A percentile compares a stretch with the other conserved stretches of the same genome.
phyloP scores from a whole-genome alignment of 2,888 invertebrate genomes.

The Melanostoma scalare region DNA sequence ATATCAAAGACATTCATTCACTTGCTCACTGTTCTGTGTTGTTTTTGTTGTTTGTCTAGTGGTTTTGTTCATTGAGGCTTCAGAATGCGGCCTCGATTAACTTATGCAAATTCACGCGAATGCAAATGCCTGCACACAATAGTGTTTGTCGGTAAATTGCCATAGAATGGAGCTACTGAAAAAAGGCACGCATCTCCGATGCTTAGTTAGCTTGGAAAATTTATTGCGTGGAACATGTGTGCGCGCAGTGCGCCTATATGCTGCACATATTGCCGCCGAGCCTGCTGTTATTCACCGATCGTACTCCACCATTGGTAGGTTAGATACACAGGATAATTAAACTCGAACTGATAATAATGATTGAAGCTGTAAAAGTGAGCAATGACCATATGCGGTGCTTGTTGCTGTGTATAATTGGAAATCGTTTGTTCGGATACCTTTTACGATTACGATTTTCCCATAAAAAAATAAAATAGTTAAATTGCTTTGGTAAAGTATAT shows the following conservation, averaged over 20 bases:
- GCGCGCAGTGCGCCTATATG: conserved; percentile 1
- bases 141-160: conserved; percentile 12
- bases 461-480: conserved; percentile 26
- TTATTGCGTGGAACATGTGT: conserved; percentile 69
- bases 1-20: conserved; percentile 56
- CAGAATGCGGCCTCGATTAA: conserved; percentile 63
- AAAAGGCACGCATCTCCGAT: conserved; percentile 42
- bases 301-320: no score
- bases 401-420: conserved; percentile 29
- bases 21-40: conserved; percentile 14
- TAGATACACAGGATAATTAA: conserved; percentile 39
- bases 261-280: conserved; percentile 38
- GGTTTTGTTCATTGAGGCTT: conserved; percentile 39
- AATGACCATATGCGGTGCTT: conserved; percentile 4
- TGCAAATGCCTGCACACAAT: conserved; percentile 51
- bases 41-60: conserved; percentile 2
- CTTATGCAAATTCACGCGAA: conserved; percentile 68
- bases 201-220: conserved; percentile 60
- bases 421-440: conserved; percentile 46
- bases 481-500: conserved; percentile 28
- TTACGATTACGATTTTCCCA: conserved; percentile 28
- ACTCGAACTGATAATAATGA: conserved; percentile 65
- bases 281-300: background rate
- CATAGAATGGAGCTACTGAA: conserved; percentile 9
- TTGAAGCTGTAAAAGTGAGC: conserved; percentile 58